Base-by-base conservation (phyloP, 2,888 invertebrate genomes). In the Ophion ellenae region DNA sequence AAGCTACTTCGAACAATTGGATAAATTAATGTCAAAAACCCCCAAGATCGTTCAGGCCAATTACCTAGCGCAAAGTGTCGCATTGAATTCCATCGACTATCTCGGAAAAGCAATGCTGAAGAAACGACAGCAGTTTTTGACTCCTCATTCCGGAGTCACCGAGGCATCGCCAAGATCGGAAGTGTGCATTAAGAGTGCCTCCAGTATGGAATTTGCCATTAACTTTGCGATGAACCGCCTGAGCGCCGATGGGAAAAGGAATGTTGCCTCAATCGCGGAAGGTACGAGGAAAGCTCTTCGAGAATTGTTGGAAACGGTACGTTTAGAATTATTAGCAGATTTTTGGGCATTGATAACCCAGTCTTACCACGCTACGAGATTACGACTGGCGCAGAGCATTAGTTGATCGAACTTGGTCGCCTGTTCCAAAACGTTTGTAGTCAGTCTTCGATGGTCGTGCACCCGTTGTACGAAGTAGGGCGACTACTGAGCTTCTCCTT, bases 41-140 rank as follows among this genome's bases (percentile, higher is more conserved):
- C 98, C 2, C 0, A 32, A 32, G 32, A 32, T 0, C 0, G 32
- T 32, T 32, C 32, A 32, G 32, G 32, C 32, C 32, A 99, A 99
- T 95, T 99, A 99, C 92, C 96, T 98, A 89, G 96, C 98, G 96
- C 99, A 99, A 98, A 96, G 98, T 78, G 97, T 97, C 0, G 97
- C 97, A 0, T 97, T 97, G 0, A 97, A 97, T 6, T 97, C 97
- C 0, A 96, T 97, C 11, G 96, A 97, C 3, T 98, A 98, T 93
- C 94, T 99, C 85, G 97, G 96, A 0, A 97, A 98, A 75, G 96
- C 97, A 77, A 95, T 4, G 2, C 32, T 0, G 4, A 0, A 0
- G 32, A 32, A 98, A 0, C 98, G 98, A 92, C 94, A 98, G 74
- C 96, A 96, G 59, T 98, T 97, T 94, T 96, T 97, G 76, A 97